Conservation (phyloP, 2,888 invertebrate species). For the Schrankia costaestrigalis region DNA sequence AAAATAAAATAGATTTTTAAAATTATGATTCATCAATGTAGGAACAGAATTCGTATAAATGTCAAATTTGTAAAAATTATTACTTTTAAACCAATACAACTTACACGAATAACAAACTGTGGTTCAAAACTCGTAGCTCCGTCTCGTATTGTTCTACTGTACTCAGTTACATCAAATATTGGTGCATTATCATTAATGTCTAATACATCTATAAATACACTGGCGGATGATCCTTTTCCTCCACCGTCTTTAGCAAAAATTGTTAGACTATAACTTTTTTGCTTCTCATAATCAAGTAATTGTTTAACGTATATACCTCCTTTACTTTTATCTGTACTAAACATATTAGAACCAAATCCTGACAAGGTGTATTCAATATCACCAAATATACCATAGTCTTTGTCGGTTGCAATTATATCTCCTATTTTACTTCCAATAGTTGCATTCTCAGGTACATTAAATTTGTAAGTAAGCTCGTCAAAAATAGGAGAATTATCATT, state of each 20-base stretch:
- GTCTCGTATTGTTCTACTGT: conserved; percentile 88
- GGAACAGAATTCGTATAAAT: no score
- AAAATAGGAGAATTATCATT: conserved; percentile 91
- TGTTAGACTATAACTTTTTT: conserved; percentile 89
- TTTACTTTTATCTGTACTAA: conserved; percentile 83
- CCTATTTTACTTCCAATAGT: conserved; percentile 82
- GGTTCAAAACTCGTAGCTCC: conserved; percentile 89
- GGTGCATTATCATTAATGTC: conserved; percentile 91
- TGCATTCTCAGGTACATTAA: conserved; percentile 84
- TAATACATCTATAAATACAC: conserved; percentile 85
- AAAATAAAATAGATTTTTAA: no score
- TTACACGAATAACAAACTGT: conserved; percentile 86
- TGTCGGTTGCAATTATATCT: conserved; percentile 84
- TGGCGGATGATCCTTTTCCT: conserved; percentile 85
- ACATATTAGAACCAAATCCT: conserved; percentile 90
- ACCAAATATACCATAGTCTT: conserved; percentile 87
- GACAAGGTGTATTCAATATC: conserved; percentile 86
- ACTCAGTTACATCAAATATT: conserved; percentile 84
- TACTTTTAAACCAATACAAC: no score
- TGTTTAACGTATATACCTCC: conserved; percentile 86
- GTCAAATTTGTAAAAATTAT: no score
- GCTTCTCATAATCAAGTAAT: conserved; percentile 88
- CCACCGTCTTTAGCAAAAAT: conserved; percentile 91
- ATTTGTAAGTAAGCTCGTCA: conserved; percentile 81
- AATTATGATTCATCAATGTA: no score